Percentiles rank a stretch among this genome's conserved stretches.
phyloP scores from a whole-genome alignment of 2,113 vertebrate genomes.

The Formicarius rufipectus region DNA sequence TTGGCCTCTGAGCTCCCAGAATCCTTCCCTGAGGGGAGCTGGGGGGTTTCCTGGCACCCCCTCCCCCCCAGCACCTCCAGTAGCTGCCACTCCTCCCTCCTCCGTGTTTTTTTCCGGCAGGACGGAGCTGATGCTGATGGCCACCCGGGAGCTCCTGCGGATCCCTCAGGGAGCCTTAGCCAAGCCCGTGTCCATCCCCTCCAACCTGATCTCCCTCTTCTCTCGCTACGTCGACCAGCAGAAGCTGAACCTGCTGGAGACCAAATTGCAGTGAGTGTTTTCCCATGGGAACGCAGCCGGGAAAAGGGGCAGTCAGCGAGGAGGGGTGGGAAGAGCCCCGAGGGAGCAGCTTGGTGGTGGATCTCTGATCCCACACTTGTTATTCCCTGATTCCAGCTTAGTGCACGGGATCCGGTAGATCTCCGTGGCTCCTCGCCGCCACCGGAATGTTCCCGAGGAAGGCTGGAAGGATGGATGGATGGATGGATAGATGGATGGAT shows the following conservation, averaged over 20 bases:
- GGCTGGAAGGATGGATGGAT: neutral
- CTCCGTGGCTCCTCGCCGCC: slow-evolving; percentile 22
- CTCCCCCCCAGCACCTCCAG: accelerated
- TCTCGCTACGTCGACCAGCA: slow-evolving; percentile 92
- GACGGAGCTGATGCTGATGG: slow-evolving; percentile 91
- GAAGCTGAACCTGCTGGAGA: slow-evolving; percentile 89
- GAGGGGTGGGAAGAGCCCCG: neutral
- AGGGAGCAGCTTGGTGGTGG: neutral
- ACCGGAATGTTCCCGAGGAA: slow-evolving; percentile 40
- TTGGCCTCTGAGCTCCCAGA: neutral
- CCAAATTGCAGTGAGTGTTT: slow-evolving; percentile 90
- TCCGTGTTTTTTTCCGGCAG: slow-evolving; percentile 45
- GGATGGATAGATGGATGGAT: slow-evolving; percentile 19
- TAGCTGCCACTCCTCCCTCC: neutral
- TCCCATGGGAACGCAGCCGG: accelerated
- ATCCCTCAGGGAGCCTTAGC: slow-evolving; percentile 83
- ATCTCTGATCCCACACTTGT: neutral
- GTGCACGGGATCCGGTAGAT: slow-evolving; percentile 75
- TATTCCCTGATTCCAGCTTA: slow-evolving; percentile 56
- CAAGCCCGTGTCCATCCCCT: slow-evolving; percentile 85
- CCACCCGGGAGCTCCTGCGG: slow-evolving; percentile 86
- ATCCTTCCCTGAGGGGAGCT: neutral
- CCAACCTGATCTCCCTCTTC: slow-evolving; percentile 89
- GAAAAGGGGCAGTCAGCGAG: neutral
- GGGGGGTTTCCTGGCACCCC: neutral